Base-by-base conservation (phyloP, 2,113 vertebrate genomes). In the Podarcis cretensis region DNA sequence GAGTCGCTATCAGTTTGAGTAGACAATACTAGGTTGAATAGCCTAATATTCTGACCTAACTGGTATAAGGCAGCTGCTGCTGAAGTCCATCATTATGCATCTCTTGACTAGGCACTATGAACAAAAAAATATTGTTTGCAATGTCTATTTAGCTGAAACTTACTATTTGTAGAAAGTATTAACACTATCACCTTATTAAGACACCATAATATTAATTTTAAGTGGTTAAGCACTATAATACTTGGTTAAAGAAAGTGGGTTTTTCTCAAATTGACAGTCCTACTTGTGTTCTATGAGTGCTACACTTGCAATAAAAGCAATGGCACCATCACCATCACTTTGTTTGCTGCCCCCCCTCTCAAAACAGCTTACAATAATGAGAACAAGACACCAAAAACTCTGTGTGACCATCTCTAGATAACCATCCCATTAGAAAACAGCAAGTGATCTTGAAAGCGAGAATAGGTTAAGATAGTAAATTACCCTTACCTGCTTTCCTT, bases 381-480 rank as follows among this genome's bases (percentile, higher is more conserved):
- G 59, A 63, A 63, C 59, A 63, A 63, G 3, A 63, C 59, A 63
- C 18, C 59, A 63, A 14, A 35, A 35, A 35, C 35, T 35, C 35
- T 3, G 16, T 59, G 57, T 14, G 57, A 63, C 18, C 59, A 63
- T 63, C 16, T 63, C 59, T 63, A 18, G 59, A 63, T 14, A 63
- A 63, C 59, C 3, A 63, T 63, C 59, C 59, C 5, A 63, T 63
- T 63, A 63, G 3, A 20, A 20, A 20, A 63, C 59, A 63, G 59
- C 18, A 63, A 63, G 59, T 20, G 18, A 14, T 63, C 59, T 63
- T 63, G 16, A 4, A 69, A 30, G 23, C n/a, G 7, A 30, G 18
- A 71, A 43, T 14, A 83, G 16, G 37, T 66, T 80, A 84, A 37
- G 73, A 90, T 87, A 87, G 21, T 30, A 20, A 89, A 20, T n/a